Conservation (phyloP, 1,140 invertebrate genomes). For the Coenobita brevimanus region DNA sequence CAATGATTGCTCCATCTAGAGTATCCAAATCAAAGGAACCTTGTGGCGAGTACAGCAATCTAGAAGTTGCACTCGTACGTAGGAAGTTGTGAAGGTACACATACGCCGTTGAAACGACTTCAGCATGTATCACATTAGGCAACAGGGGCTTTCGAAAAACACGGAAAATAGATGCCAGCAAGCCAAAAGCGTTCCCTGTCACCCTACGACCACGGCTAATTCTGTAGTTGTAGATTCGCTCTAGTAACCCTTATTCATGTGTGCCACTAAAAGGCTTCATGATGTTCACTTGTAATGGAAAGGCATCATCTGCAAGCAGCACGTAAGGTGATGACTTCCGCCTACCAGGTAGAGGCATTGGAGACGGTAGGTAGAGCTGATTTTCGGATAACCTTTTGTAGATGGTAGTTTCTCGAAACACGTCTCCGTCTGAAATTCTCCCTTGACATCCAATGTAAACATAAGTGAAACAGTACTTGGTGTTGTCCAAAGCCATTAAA, state of each 20-base stretch:
- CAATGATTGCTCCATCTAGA: conserved; percentile 45
- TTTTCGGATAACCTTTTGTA: conserved; percentile 38
- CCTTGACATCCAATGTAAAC: conserved; percentile 47
- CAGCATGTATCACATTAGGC: conserved; percentile 41
- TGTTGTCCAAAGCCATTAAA: conserved; percentile 35
- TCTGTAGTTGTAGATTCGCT: conserved; percentile 40
- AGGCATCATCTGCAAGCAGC: conserved; percentile 38
- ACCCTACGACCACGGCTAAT: conserved; percentile 43
- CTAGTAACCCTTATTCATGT: conserved; percentile 45
- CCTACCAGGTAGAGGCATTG: conserved; percentile 35
- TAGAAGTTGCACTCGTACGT: conserved; percentile 42
- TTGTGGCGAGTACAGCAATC: conserved; percentile 39
- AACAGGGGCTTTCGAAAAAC: conserved; percentile 33
- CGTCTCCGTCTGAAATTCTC: conserved; percentile 43
- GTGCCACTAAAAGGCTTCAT: conserved; percentile 44
- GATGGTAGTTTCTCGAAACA: conserved; percentile 43
- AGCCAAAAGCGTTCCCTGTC: conserved; percentile 31
- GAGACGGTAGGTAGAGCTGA: conserved; percentile 28
- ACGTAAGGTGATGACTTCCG: conserved; percentile 17
- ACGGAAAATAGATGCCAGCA: conserved; percentile 46
- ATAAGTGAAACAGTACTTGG: conserved; percentile 48
- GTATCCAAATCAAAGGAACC: conserved; percentile 47
- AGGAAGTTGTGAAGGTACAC: conserved; percentile 51
- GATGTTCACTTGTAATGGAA: conserved; percentile 42
- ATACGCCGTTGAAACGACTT: conserved; percentile 38